phyloP scores from a whole-genome alignment of 2,888 invertebrate genomes.

The Tortricodes alternella region DNA sequence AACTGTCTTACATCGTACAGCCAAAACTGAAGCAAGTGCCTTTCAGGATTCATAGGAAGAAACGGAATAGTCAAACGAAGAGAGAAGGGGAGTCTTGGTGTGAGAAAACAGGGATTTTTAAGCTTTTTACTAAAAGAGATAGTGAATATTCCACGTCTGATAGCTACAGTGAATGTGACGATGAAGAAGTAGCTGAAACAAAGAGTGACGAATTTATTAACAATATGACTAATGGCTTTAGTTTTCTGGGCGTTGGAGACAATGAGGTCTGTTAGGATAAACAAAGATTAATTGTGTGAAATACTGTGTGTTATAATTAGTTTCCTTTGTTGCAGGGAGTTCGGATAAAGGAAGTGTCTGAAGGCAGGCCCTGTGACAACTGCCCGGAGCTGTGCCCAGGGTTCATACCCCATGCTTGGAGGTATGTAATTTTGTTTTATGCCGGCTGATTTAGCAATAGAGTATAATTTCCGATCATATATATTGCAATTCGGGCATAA shows the following conservation, averaged over 20 bases:
- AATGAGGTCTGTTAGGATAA: conserved; percentile 24
- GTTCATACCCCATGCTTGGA: conserved; percentile 92
- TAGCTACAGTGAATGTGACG: conserved; percentile 76
- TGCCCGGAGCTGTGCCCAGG: conserved; percentile 92
- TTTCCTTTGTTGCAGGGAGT: conserved; percentile 86
- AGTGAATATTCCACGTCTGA: conserved; percentile 71
- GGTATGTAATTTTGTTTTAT: conserved; percentile 82
- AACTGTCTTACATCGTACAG: conserved; percentile 47
- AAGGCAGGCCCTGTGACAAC: conserved; percentile 92
- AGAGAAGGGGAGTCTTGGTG: conserved; percentile 67
- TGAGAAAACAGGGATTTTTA: conserved; percentile 67
- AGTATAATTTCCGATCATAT: not conserved
- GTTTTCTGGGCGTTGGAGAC: conserved; percentile 12
- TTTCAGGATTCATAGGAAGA: conserved; percentile 70
- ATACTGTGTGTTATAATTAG: conserved; percentile 1
- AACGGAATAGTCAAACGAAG: conserved; percentile 46
- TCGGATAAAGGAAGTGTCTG: conserved; percentile 92
- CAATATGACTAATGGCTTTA: conserved; percentile 25
- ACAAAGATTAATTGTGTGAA: conserved; percentile 11
- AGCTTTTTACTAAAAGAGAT: conserved; percentile 65
- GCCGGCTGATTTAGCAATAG: not conserved
- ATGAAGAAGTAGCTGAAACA: conserved; percentile 43
- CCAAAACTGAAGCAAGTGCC: conserved; percentile 72
- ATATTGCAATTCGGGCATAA: too few relatives aligned
- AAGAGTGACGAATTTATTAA: conserved; percentile 34